Percentiles rank a stretch among this genome's conserved stretches.
These are phyloP conservation scores for Ichneumoninae sp. DNA, from an alignment of 2,888 invertebrate species.

Conservation along the genomic window DNA sequence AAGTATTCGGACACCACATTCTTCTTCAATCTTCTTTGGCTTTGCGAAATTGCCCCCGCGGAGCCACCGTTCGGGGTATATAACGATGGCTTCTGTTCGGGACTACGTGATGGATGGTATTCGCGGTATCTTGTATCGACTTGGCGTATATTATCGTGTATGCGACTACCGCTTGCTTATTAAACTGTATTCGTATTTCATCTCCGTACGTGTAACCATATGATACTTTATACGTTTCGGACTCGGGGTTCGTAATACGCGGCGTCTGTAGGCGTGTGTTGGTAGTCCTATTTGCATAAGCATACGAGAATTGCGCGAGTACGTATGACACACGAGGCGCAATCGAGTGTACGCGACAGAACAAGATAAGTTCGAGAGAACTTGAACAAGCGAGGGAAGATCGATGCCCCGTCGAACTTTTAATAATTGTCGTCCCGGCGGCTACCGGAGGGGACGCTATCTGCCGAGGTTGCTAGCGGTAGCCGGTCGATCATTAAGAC, in stretches of 20 bases:
- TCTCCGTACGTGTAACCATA: slow-evolving; percentile 52
- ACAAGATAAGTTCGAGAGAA: slow-evolving; percentile 3
- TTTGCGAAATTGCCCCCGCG: slow-evolving; percentile 65
- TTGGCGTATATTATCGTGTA: slow-evolving; percentile 29
- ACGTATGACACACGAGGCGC: slow-evolving; percentile 5
- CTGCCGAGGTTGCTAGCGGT: slow-evolving; percentile 12
- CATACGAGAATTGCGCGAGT: slow-evolving; percentile 31
- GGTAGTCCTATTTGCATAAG: slow-evolving; percentile 23
- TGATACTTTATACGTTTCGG: slow-evolving; percentile 32
- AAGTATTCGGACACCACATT: neutral
- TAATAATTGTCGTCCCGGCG: slow-evolving; percentile 76
- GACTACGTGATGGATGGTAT: slow-evolving; percentile 77
- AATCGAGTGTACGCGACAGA: neutral
- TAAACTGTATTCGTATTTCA: slow-evolving; percentile 77
- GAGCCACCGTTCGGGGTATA: slow-evolving; percentile 44
- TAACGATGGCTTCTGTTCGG: slow-evolving; percentile 75
- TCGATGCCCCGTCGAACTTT: slow-evolving; percentile 76
- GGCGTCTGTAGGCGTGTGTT: slow-evolving; percentile 15
- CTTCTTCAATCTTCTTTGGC: slow-evolving; percentile 28
- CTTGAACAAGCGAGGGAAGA: slow-evolving; percentile 65
- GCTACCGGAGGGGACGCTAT: slow-evolving; percentile 70
- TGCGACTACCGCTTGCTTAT: slow-evolving; percentile 78
- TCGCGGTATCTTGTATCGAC: slow-evolving; percentile 77
- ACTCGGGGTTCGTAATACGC: slow-evolving; percentile 2
- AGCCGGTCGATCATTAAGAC: slow-evolving; percentile 21